Conservation (phyloP, 2,797 vertebrate genomes). For the Oreochromis grahami region DNA sequence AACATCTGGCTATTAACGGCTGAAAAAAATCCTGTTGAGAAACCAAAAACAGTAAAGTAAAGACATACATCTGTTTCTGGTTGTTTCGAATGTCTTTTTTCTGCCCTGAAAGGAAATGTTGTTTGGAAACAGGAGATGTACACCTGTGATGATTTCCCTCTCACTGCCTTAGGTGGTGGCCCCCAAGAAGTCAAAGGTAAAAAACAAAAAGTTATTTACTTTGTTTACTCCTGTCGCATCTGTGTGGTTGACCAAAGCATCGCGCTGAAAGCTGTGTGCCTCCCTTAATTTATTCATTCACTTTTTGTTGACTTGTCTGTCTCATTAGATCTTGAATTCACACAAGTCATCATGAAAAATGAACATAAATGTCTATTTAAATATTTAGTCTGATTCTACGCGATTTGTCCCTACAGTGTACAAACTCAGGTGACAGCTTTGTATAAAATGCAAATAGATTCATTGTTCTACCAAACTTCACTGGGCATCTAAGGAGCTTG, state of each 20-base stretch:
- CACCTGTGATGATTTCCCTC: neutral
- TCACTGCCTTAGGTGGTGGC: neutral
- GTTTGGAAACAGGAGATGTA: neutral
- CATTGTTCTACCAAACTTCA: neutral
- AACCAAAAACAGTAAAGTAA: neutral
- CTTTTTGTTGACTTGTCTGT: neutral
- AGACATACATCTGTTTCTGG: neutral
- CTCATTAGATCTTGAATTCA: neutral
- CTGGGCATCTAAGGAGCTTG: neutral
- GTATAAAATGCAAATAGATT: neutral
- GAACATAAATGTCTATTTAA: neutral
- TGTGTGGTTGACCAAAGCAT: neutral
- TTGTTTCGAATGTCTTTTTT: neutral
- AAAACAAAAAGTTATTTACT: neutral
- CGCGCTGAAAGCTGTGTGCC: neutral
- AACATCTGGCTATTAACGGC: neutral
- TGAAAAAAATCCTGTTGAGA: neutral
- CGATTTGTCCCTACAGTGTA: neutral
- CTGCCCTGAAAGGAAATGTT: neutral
- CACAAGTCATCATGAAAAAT: neutral
- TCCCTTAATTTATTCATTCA: neutral
- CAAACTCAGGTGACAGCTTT: neutral
- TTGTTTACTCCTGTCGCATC: neutral
- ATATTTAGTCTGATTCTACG: fast-evolving
- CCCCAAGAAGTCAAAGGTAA: neutral